A percentile compares a stretch with the other conserved stretches of the same genome.
These are phyloP conservation scores for Vulpes lagopus DNA, from an alignment of 2,113 vertebrate species.

Conservation along the genomic window DNA sequence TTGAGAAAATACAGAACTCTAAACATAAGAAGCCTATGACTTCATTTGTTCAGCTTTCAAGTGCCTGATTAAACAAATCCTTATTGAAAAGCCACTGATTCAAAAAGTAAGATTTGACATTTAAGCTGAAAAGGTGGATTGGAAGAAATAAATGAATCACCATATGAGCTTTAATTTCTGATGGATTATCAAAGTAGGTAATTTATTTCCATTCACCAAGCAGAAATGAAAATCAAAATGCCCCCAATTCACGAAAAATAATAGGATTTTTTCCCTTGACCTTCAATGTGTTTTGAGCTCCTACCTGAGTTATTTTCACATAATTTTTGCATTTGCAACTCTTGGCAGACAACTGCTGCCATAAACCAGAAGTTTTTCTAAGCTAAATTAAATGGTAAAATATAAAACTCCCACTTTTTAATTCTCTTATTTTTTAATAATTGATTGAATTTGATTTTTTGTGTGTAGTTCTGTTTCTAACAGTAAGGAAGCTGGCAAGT, in stretches of 20 bases:
- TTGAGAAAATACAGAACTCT: not conserved
- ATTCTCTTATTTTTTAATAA: not conserved
- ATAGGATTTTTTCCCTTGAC: constrained; percentile 1
- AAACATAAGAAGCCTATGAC: not conserved
- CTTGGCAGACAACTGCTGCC: not conserved
- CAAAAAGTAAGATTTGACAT: constrained; percentile 62
- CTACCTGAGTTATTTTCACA: not conserved
- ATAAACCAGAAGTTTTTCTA: not conserved
- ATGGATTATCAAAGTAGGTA: constrained; percentile 34
- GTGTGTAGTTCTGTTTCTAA: not conserved
- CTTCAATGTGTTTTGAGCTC: constrained; percentile 44
- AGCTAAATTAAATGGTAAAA: constrained; percentile 13
- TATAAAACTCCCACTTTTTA: not conserved
- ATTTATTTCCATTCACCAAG: constrained; percentile 63
- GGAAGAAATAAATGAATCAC: constrained; percentile 63
- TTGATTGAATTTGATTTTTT: not conserved
- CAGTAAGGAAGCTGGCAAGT: not conserved
- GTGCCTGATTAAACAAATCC: constrained; percentile 38
- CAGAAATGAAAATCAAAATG: constrained; percentile 63
- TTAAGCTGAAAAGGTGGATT: constrained; percentile 58
- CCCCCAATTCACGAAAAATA: constrained; percentile 44
- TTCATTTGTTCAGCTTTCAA: constrained; percentile 51
- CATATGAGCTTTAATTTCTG: constrained; percentile 58
- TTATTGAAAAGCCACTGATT: constrained; percentile 50
- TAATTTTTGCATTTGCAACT: constrained; percentile 49